phyloP scores from a whole-genome alignment of 2,888 invertebrate species.

The Pinctada fucata region DNA sequence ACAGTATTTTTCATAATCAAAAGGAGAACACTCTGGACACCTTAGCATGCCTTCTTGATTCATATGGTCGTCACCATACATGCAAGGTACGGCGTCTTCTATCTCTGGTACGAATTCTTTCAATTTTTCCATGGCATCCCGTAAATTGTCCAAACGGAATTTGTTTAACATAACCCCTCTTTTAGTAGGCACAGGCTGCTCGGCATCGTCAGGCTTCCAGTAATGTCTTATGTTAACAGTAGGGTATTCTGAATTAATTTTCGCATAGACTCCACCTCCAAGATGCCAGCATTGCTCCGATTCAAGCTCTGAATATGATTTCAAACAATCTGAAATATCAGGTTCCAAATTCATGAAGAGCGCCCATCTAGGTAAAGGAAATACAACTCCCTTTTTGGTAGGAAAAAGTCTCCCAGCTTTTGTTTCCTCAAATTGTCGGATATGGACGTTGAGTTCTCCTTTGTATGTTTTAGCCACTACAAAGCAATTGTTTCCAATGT shows the following conservation, averaged over 20 bases:
- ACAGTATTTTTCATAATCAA: constrained; percentile 4
- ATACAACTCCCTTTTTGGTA: constrained; percentile 10
- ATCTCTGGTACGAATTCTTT: constrained; percentile 17
- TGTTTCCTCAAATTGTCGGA: constrained; percentile 11
- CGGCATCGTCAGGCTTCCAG: constrained; percentile 18
- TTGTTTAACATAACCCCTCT: constrained; percentile 16
- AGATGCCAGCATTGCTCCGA: constrained; percentile 1
- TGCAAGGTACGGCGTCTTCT: constrained; percentile 7
- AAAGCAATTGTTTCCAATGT: too few relatives aligned
- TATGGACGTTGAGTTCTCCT: constrained; percentile 12
- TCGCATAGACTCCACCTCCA: constrained; percentile 22
- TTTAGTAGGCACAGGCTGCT: constrained; percentile 13
- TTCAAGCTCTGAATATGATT: background rate
- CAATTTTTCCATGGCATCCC: background rate
- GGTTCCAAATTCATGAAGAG: background rate
- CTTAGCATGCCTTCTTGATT: background rate
- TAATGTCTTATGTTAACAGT: constrained; percentile 23
- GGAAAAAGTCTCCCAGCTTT: background rate
- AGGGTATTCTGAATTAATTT: background rate
- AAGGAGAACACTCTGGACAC: constrained; percentile 16
- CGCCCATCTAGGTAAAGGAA: constrained; percentile 16
- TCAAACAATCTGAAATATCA: background rate
- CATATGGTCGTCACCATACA: background rate
- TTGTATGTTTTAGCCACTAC: background rate
- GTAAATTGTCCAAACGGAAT: background rate